Conservation (phyloP, 2,113 vertebrate genomes). For the Prinia subflava region DNA sequence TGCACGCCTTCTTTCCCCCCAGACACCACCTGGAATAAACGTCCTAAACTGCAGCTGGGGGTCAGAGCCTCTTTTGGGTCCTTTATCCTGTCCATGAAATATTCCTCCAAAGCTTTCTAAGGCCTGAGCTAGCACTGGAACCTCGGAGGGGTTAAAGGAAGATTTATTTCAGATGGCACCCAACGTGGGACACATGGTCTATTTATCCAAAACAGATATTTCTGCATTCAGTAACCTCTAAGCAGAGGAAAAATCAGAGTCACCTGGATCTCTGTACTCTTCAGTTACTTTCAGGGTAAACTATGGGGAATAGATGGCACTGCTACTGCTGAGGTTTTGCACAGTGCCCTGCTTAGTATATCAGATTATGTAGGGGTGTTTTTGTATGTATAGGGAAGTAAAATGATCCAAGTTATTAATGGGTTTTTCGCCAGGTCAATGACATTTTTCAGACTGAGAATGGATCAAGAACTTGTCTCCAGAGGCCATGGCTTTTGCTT, state of each 20-base stretch:
- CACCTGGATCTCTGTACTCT: neutral
- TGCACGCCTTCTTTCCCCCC: too few relatives aligned
- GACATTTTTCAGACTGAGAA: neutral
- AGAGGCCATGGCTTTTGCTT: neutral
- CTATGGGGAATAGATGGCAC: neutral
- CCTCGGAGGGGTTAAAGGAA: too few relatives aligned
- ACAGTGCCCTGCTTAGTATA: neutral
- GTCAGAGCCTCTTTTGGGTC: too few relatives aligned
- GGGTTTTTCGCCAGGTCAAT: fast-evolving
- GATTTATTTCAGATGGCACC: too few relatives aligned
- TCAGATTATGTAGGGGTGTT: neutral
- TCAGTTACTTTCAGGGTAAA: neutral
- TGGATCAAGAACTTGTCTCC: neutral
- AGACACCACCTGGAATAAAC: too few relatives aligned
- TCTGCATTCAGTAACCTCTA: neutral
- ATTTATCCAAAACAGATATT: neutral
- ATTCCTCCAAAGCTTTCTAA: too few relatives aligned
- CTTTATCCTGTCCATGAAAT: too few relatives aligned
- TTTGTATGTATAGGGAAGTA: fast-evolving
- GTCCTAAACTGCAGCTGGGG: too few relatives aligned
- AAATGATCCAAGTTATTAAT: neutral
- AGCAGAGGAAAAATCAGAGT: neutral
- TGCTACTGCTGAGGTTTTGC: neutral
- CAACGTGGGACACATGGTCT: too few relatives aligned
- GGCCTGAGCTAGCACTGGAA: too few relatives aligned